phyloP scores from a whole-genome alignment of 2,888 invertebrate genomes.

The Allophyes oxyacanthae region DNA sequence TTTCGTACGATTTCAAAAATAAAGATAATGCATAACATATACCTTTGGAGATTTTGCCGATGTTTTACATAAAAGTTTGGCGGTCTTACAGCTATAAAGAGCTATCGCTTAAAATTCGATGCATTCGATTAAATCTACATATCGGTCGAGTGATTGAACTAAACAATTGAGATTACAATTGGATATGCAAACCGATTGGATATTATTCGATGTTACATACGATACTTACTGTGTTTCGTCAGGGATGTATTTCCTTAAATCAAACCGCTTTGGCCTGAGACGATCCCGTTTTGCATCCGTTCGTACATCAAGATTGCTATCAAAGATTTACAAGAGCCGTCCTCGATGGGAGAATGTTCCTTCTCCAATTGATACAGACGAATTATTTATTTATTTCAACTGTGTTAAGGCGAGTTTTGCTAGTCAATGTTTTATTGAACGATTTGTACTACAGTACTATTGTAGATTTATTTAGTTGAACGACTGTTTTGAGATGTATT shows the following conservation, averaged over 20 bases:
- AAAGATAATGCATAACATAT: conserved; percentile 30
- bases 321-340: conserved; percentile 88
- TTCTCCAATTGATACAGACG: conserved; percentile 76
- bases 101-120: conserved; percentile 59
- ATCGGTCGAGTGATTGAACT: conserved; percentile 68
- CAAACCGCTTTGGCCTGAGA: conserved; percentile 74
- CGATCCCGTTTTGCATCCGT: conserved; percentile 88
- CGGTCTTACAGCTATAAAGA: conserved; percentile 28
- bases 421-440: conserved; percentile 46
- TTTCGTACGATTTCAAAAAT: background rate
- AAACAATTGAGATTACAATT: conserved; percentile 79
- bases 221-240: conserved; percentile 63
- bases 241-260: conserved; percentile 79
- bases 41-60: conserved; percentile 35
- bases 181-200: conserved; percentile 72
- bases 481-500: conserved; percentile 40
- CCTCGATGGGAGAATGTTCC: conserved; percentile 74
- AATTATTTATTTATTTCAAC: conserved; percentile 79
- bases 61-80: conserved; percentile 41
- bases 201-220: conserved; percentile 69
- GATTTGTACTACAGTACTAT: conserved; percentile 41
- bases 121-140: conserved; percentile 65
- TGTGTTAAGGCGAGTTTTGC: conserved; percentile 59
- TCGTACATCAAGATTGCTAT: conserved; percentile 89
- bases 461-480: conserved; percentile 46